Base-by-base conservation (phyloP, 2,888 invertebrate genomes). In the Zelleria hepariella region DNA sequence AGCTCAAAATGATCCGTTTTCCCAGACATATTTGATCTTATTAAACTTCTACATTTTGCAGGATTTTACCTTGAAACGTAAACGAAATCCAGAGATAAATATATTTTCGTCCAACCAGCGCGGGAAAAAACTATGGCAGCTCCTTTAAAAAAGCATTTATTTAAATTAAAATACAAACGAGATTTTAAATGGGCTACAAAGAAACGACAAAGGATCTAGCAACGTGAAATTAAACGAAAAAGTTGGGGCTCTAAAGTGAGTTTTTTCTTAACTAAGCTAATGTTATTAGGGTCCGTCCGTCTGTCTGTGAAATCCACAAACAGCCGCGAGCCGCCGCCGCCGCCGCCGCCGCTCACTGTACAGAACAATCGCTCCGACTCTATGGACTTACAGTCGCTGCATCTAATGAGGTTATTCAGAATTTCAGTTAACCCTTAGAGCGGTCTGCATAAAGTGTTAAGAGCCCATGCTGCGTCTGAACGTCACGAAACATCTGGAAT, bases 201-300 rank as follows among this genome's bases (percentile, higher is more conserved):
- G 32, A 42, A 42, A 42, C 15, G 32, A 42, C 32, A 42, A 42
- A 42, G 32, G 32, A 15, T 42, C 32, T 42, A 42, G 32, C 32
- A 42, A 42, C 32, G 32, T 42, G 32, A 15, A 42, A 42, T 42
- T 42, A 42, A 42, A 42, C 32, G 32, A 42, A 15, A 42, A 42
- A 42, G 32, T 42, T 42, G 32, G 32, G 32, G 32, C 32, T 42
- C 32, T 42, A 42, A 42, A 42, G 32, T 42, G 32, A 42, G 51
- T 49, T 57, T 59, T 59, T 57, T 27, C 42, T 27, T 52, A 57
- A 57, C 32, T 18, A 59, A 57, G 57, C 59, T 52, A 59, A 56
- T 57, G 59, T 26, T 57, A 52, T 59, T 57, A 59, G 51, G 32
- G 32, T 42, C 32, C 32, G 32, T 42, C 32, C 32, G 32, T 42